Evolutionary conservation across 2,113 vertebrate genomes (phyloP).

Genomic region (Ursus arctos): DNA sequence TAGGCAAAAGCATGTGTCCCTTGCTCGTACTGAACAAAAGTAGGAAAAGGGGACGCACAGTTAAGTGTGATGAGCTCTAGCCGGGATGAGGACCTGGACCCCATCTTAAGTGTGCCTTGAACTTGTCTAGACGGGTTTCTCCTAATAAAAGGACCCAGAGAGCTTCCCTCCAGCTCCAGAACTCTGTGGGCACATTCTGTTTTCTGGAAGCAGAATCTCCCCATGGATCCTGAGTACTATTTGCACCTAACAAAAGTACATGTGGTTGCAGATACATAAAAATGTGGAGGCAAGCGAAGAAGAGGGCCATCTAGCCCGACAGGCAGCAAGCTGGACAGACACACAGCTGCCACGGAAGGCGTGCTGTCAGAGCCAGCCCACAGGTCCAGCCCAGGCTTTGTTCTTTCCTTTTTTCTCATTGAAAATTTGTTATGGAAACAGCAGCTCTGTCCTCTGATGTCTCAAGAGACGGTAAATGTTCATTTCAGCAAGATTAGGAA

Average conservation of each 20-base stretch:
- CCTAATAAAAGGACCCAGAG: not conserved
- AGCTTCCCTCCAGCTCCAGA: not conserved
- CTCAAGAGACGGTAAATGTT: not conserved
- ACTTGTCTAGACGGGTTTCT: not conserved
- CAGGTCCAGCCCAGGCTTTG: not conserved
- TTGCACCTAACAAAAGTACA: too few species aligned
- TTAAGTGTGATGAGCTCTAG: not conserved
- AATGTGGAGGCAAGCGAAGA: accelerated
- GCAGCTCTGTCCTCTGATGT: not conserved
- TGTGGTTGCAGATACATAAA: not conserved
- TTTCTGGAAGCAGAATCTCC: not conserved
- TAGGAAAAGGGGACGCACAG: not conserved
- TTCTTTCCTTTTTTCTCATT: not conserved
- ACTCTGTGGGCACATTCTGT: not conserved
- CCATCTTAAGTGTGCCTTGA: not conserved
- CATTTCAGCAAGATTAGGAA: not conserved
- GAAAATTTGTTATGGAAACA: not conserved
- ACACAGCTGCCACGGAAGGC: not conserved
- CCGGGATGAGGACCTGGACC: accelerated
- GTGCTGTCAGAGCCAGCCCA: too few species aligned
- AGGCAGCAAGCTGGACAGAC: not conserved
- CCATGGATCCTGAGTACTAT: accelerated
- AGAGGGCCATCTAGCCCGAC: accelerated
- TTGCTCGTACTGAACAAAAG: not conserved
- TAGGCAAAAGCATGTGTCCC: not conserved